Conservation (phyloP, 2,113 vertebrate species). For the Sylvilagus bachmani region DNA sequence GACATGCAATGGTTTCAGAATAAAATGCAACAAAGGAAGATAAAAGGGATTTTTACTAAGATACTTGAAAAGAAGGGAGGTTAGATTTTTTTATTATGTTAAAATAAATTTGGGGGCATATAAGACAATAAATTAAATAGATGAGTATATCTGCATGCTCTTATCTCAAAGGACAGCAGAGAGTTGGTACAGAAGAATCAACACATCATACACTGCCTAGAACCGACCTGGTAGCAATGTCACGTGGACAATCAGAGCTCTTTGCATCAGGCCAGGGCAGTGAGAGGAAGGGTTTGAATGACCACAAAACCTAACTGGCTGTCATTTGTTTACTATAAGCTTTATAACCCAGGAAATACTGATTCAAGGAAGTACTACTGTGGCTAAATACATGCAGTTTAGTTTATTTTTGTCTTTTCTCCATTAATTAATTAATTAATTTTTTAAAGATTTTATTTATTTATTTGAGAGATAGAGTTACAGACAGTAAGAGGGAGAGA, state of each 20-base stretch:
- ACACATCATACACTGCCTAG: not conserved
- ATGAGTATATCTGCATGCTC: not conserved
- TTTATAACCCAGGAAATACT: not conserved
- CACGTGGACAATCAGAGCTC: not conserved
- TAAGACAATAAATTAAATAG: not conserved
- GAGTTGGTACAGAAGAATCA: not conserved
- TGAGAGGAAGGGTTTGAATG: not conserved
- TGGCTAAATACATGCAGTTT: not conserved
- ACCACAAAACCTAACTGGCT: not conserved
- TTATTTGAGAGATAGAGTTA: no score
- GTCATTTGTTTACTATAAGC: not conserved
- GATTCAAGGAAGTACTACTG: not conserved
- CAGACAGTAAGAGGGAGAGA: no score
- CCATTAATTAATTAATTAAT: not conserved
- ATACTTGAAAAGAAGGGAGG: not conserved
- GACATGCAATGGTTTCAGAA: not conserved
- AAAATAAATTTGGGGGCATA: not conserved
- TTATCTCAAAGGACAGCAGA: not conserved
- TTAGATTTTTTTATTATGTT: not conserved
- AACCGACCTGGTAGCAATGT: not conserved
- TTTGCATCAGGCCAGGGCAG: not conserved
- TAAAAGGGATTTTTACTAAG: not conserved
- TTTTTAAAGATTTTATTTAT: no score
- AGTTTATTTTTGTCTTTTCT: not conserved
- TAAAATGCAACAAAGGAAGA: conserved; percentile 6